Base-by-base conservation (phyloP, 1,140 invertebrate genomes). In the Drosophila sturtevanti region DNA sequence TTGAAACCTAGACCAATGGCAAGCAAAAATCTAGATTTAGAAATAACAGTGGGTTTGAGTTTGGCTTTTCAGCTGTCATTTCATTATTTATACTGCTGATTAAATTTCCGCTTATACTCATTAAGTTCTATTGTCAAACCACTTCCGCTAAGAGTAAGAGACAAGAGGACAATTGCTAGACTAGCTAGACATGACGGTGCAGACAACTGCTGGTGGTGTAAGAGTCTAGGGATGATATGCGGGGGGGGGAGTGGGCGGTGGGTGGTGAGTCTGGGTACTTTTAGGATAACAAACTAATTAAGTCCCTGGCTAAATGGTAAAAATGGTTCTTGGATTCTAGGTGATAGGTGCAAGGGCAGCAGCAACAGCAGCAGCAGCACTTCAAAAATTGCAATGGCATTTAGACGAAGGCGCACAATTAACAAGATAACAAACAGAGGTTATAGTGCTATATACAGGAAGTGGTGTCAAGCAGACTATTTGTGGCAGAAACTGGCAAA, bases 21-120 rank as follows among this genome's bases (percentile, higher is more conserved):
- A 0, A 31, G 5, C 6, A 6, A 16, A 16, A 22, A 55, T 55
- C 52, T 55, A 55, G 24, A 24, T 55, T 31, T 55, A 24, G 22
- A 9, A 55, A 55, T 55, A 24, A 31, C 27, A 31, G 27, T 31
- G 52, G 65, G 16, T 22, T 52, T 18, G 77, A n/a, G n/a, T 55
- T 67, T 74, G 63, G 55, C 79, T 60, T 87, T 87, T 87, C 84
- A 87, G 68, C 82, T 86, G 82, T 82, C 82, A 86, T 86, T 86
- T 86, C 82, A 86, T 86, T 86, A 86, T 86, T 86, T 86, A 87
- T 89, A 89, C 84, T 87, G 84, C 84, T 87, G 82, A 87, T 87
- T 87, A 87, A 87, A 87, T 87, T 87, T 87, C 82, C 82, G 82
- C 84, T 87, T 89, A 87, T 87, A 82, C 82, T 87, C 79, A 89